Base-by-base conservation (phyloP, 1,140 invertebrate genomes). In the Cotesia chilonis region DNA sequence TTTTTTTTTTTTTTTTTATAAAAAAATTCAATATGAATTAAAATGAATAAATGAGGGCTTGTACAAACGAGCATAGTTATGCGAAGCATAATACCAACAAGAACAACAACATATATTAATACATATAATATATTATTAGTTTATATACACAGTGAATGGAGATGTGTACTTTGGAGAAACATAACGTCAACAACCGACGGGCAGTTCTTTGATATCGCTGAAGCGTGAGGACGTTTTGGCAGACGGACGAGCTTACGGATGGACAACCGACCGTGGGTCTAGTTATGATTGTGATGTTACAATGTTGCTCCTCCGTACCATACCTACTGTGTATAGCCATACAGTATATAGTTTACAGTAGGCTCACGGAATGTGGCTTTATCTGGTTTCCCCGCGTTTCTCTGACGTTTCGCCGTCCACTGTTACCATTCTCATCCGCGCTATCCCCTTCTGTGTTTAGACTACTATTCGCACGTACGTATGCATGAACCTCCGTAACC, bases 201-300 rank as follows among this genome's bases (percentile, higher is more conserved):
- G 55, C 75, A 78, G 75, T 81, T 84, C 83, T 84, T 84, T 84
- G 83, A 84, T 84, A 84, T 77, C 81, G 82, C 71, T 83, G 79
- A 81, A 83, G 81, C 83, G 83, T 83, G 76, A 84, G 82, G 79
- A 80, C 76, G 77, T 81, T 81, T 80, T 80, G 80, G 78, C 75
- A 76, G 80, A 78, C 78, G 80, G 76, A 75, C 71, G 36, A 71
- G 36, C 54, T 10, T 37, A 60, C 71, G 77, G 72, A 77, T 74
- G 75, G 77, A 75, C 73, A 74, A 68, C 75, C 77, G 71, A 68
- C 75, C 77, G 71, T 64, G 51, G 41, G 68, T 64, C 81, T 80
- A 82, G 82, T 85, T 85, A 85, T 85, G 82, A 85, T 84, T 85
- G 83, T 84, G 80, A 85, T 85, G 83, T 83, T 84, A 83, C 82